phyloP scores from a whole-genome alignment of 2,113 vertebrate genomes.

The Tupaia tana region DNA sequence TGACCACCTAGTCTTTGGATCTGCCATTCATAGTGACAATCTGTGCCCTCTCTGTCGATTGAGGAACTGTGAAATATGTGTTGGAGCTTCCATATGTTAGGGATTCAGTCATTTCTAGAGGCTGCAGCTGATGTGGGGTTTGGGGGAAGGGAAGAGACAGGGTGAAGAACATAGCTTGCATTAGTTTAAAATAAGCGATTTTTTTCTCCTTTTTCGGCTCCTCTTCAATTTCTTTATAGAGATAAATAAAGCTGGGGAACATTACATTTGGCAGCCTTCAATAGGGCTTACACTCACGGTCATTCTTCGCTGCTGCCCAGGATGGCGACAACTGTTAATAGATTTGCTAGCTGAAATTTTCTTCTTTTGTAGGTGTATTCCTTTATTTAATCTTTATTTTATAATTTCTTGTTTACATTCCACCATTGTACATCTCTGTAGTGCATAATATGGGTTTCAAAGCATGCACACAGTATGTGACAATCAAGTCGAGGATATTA shows the following conservation, averaged over 20 bases:
- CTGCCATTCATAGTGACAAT: conserved; percentile 57
- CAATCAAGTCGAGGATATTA: no score
- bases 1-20: neutral
- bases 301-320: conserved; percentile 17
- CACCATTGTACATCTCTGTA: no score
- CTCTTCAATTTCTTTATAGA: conserved; percentile 57
- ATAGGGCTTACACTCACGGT: neutral
- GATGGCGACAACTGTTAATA: conserved; percentile 24
- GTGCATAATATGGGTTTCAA: no score
- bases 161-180: neutral
- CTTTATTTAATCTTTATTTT: neutral
- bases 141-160: neutral
- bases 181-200: conserved; percentile 50
- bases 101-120: conserved; percentile 42
- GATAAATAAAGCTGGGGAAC: conserved; percentile 64
- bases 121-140: neutral
- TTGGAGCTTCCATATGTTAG: conserved; percentile 39
- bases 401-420: no score
- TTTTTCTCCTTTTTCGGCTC: conserved; percentile 43
- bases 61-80: conserved; percentile 45
- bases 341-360: conserved; percentile 56
- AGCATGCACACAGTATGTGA: no score
- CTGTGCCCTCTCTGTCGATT: conserved; percentile 56
- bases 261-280: conserved; percentile 37
- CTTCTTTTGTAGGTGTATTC: conserved; percentile 51